These are phyloP conservation scores for Resseliella maxima DNA, from an alignment of 2,888 invertebrate species.

Conservation along the genomic window DNA sequence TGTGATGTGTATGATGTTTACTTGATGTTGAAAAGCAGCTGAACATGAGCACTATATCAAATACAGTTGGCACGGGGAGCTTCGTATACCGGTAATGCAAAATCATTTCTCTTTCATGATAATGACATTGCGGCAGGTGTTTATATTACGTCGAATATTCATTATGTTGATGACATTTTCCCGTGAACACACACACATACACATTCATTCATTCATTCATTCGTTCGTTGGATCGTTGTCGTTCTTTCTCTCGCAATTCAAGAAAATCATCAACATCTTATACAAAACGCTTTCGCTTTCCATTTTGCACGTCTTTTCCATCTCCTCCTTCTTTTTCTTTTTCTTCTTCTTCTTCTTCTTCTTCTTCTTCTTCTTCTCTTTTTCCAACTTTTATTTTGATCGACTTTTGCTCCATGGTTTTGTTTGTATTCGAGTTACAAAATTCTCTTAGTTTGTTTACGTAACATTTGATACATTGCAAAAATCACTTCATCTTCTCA, in stretches of 20 bases:
- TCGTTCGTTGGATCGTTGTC: neutral
- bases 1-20: neutral
- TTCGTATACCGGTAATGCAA: conserved; percentile 30
- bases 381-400: neutral
- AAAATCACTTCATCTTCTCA: neutral
- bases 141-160: conserved; percentile 53
- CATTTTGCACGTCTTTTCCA: no score
- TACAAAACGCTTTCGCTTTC: neutral
- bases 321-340: neutral
- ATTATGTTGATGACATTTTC: conserved; percentile 50
- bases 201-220: neutral
- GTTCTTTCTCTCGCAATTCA: neutral
- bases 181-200: conserved; percentile 18
- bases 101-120: conserved; percentile 48
- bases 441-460: neutral
- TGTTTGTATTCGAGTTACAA: neutral
- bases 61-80: neutral
- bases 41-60: neutral
- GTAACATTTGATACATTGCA: conserved; percentile 19
- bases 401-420: neutral
- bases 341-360: no score
- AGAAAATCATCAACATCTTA: conserved; percentile 18
- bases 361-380: no score
- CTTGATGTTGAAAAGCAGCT: neutral
- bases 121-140: conserved; percentile 55